Conservation (phyloP, 2,113 vertebrate species). For the Bubo scandiacus region DNA sequence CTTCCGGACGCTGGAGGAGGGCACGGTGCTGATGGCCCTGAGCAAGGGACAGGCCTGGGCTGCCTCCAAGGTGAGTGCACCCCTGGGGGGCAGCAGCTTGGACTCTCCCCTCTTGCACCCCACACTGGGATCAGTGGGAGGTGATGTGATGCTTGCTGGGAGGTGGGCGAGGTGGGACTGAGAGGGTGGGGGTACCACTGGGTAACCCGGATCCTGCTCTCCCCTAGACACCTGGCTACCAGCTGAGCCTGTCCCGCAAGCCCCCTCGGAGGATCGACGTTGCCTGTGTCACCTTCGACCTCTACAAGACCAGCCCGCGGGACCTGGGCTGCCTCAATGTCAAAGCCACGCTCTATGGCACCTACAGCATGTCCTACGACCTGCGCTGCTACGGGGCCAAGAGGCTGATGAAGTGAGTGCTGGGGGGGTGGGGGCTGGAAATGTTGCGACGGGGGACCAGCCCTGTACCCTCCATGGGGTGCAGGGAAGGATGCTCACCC, state of each 20-base stretch:
- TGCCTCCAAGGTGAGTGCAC: conserved; percentile 61
- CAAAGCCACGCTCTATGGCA: conserved; percentile 90
- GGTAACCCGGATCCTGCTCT: rapidly evolving
- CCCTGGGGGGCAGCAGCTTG: background rate
- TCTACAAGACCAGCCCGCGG: conserved; percentile 89
- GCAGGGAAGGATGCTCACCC: background rate
- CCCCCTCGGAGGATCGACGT: conserved; percentile 83
- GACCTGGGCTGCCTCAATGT: conserved; percentile 92
- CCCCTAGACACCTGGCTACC: conserved; percentile 46
- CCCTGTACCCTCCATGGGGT: rapidly evolving
- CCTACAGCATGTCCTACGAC: conserved; percentile 89
- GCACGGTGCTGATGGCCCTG: conserved; percentile 84
- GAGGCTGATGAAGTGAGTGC: conserved; percentile 77
- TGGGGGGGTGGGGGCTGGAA: background rate
- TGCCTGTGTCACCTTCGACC: conserved; percentile 87
- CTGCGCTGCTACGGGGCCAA: conserved; percentile 86
- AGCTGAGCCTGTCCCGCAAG: conserved; percentile 52
- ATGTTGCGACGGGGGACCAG: background rate
- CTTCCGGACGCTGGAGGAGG: conserved; percentile 83
- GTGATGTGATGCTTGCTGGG: background rate
- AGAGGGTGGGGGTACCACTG: rapidly evolving
- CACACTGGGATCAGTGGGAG: rapidly evolving
- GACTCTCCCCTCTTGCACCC: background rate
- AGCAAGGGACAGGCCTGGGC: conserved; percentile 85
- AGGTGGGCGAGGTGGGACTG: background rate